Evolutionary conservation across 1,140 invertebrate genomes (phyloP), one percentile per base, ranked within the genome.

Genomic region (Hyposmocoma kahamanoa): DNA sequence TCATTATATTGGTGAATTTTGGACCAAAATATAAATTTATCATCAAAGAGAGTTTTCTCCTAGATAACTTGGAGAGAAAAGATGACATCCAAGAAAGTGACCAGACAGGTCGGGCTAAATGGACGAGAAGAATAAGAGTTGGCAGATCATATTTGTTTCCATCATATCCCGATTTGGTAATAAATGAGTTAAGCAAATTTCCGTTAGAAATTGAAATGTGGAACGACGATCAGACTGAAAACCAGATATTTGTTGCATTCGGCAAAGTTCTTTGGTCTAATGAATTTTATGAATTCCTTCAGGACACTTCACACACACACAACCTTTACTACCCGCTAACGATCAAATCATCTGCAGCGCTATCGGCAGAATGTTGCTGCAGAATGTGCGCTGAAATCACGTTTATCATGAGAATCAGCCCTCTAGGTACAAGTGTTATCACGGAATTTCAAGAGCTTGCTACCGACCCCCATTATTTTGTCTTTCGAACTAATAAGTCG

Each of bases 141-240:
- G 80, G 80, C 22, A 82, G 82, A 59, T 83, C 82, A 11, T 79
- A 74, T 53, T 53, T 85, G 20, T 85, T 85, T 24, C 78, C 82
- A 21, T 75, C 76, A 19, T 84, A 79, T 50, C 72, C 82, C 34
- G 82, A 85, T 47, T 82, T 78, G 13, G 50, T 85, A 4, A 52
- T 82, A 0, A 73, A 71, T 59, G 73, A 71, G 24, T 57, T 85
- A 1, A 73, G 60, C 22, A 81, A 79, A 47, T 85, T 82, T 57
- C 82, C 82, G 9, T 47, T 85, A 24, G 78, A 85, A 49, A 70
- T 85, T 20, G 76, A 82, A 57, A 62, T 82, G 18, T 85, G 78
- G 80, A 84, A 75, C 28, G 82, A 85, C 50, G 78, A 83, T 34
- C 68, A 72, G 47, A 73, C 71, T 28, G 78, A 85, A 67, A 48